Evolutionary conservation across 2,113 vertebrate species (phyloP).

Genomic region (Pangasianodon gigas): DNA sequence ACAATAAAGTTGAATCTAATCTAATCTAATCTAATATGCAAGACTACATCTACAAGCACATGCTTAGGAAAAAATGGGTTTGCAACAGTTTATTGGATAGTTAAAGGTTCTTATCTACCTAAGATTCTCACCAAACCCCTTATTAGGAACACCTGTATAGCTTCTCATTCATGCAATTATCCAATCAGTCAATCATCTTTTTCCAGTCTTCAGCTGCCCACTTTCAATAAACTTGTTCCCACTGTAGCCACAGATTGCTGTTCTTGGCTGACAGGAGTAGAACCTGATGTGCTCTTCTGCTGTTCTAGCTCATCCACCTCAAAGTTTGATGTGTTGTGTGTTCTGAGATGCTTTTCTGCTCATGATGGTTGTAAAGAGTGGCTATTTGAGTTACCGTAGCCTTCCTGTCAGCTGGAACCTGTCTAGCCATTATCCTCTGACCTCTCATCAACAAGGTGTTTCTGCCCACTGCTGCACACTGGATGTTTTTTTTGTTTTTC

Average conservation of each 20-base stretch:
- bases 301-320: background rate
- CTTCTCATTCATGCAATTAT: background rate
- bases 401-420: background rate
- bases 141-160: background rate
- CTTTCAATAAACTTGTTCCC: background rate
- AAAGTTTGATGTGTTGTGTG: background rate
- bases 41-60: background rate
- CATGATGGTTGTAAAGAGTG: background rate
- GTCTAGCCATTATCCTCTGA: background rate
- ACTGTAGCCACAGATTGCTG: background rate
- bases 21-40: background rate
- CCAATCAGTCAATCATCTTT: background rate
- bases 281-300: background rate
- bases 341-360: background rate
- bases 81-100: background rate
- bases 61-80: background rate
- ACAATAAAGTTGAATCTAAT: no score
- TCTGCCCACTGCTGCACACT: background rate
- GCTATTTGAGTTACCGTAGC: no score
- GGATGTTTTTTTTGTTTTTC: background rate
- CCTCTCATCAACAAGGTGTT: background rate
- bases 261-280: background rate
- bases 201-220: background rate
- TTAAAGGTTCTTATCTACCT: background rate
- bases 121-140: background rate